Evolutionary conservation across 2,113 vertebrate genomes (phyloP), one percentile per base, ranked within the genome.

Genomic region (Malurus elegans): DNA sequence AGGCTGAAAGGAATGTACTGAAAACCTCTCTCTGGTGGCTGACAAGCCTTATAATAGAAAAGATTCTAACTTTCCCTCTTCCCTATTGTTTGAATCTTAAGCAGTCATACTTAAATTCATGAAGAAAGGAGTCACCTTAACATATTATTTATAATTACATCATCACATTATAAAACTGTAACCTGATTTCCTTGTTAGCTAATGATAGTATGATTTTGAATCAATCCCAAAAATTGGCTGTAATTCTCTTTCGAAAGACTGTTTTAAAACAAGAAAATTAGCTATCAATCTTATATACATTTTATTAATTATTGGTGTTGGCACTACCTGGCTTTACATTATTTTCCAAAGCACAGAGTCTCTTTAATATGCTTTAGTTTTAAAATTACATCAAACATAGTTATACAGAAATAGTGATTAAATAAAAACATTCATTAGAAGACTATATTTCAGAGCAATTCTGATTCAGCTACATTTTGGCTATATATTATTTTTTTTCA

Each of bases 1-100:
- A 88, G 69, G 31, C 18, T 86, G 76, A 86, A 94, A 97, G 86
- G 88, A 95, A 96, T 95, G 88, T 64, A 51, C 29, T 65, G 72
- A n/a, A 56, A 96, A 86, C 45, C 36, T 53, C 54, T 85, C 45
- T 61, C 40, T 34, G n/a, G 79, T 90, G n/a, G n/a, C 40, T 80
- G 38, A 78, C 42, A 79, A 70, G 44, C 26, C 34, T 57, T 47
- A 71, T 21, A 60, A 66, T 18, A 47, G 36, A 60, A 53, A 93
- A 57, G 16, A 64, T 53, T 73, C 21, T 23, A 60, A 83, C 26
- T 75, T 89, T 95, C 64, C 16, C 4, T 91, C 58, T 79, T 56
- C 11, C 15, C 20, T 71, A 2, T 26, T 86, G n/a, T 84, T 83
- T 75, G 66, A 79, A 40, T 57, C 40, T 88, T 60, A 79, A 76